Evolutionary conservation across 1,140 invertebrate genomes (phyloP).

Genomic region (Yoshiicerus persimilis): DNA sequence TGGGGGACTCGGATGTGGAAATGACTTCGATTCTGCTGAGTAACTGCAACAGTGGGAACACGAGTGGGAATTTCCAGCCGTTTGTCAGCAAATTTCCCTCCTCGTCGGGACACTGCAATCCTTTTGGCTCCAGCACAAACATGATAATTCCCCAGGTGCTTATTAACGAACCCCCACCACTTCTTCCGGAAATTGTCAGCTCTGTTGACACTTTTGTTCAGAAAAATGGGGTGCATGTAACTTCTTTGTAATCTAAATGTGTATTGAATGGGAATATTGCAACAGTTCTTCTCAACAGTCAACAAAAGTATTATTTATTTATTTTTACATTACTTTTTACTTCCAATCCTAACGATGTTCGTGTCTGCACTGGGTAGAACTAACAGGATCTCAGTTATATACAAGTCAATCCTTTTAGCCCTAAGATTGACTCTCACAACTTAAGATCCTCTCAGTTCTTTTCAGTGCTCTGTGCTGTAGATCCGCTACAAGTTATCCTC

Average conservation of each 20-base stretch:
- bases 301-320: background rate
- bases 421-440: too few relatives aligned
- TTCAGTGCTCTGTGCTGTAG: too few relatives aligned
- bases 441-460: too few relatives aligned
- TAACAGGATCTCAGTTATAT: too few relatives aligned
- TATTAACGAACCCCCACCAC: background rate
- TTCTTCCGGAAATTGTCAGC: background rate
- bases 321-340: background rate
- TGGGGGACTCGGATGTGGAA: conserved; percentile 27
- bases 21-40: background rate
- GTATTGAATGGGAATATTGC: background rate
- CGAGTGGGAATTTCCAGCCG: background rate
- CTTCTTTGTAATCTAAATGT: conserved; percentile 2
- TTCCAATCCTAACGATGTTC: background rate
- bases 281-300: background rate
- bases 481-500: too few relatives aligned
- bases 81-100: background rate
- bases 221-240: conserved; percentile 35
- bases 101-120: background rate
- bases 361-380: too few relatives aligned
- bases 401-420: background rate
- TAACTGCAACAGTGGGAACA: background rate
- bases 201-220: background rate
- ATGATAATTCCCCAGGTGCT: background rate
- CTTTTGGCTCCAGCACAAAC: background rate